Percentiles rank a stretch among this genome's conserved stretches.
Conservation (phyloP, 2,797 vertebrate genomes). For the Mormyrus proboscirostris region DNA sequence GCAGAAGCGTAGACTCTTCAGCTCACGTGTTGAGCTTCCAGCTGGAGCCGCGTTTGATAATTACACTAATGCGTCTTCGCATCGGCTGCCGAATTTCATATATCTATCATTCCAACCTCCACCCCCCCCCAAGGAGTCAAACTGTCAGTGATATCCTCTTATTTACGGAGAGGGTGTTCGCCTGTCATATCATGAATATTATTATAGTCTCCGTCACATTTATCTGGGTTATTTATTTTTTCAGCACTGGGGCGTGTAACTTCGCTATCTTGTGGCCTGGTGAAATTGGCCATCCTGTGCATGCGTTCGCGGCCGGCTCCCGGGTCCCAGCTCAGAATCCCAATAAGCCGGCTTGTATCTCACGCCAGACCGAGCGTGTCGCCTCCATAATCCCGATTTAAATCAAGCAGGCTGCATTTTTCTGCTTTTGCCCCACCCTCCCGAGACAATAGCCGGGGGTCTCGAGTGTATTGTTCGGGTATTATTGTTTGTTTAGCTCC, state of each 20-base stretch:
- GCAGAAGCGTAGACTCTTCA: not conserved
- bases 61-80: constrained; percentile 17
- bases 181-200: constrained; percentile 12
- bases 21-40: constrained; percentile 14
- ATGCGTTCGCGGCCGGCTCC: not conserved
- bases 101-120: not conserved
- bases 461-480: not conserved
- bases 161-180: not conserved
- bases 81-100: not conserved
- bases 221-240: constrained; percentile 14
- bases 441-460: not conserved
- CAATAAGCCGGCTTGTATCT: constrained; percentile 10
- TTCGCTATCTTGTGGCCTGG: not conserved
- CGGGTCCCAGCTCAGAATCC: not conserved
- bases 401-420: not conserved
- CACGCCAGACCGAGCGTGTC: not conserved
- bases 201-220: not conserved
- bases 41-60: not conserved
- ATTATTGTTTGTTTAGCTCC: not conserved
- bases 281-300: not conserved
- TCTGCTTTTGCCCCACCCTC: not conserved
- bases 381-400: not conserved
- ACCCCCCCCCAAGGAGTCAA: not conserved
- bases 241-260: not conserved
- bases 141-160: not conserved